Conservation (phyloP, 2,888 invertebrate genomes). For the Elysia crispata region DNA sequence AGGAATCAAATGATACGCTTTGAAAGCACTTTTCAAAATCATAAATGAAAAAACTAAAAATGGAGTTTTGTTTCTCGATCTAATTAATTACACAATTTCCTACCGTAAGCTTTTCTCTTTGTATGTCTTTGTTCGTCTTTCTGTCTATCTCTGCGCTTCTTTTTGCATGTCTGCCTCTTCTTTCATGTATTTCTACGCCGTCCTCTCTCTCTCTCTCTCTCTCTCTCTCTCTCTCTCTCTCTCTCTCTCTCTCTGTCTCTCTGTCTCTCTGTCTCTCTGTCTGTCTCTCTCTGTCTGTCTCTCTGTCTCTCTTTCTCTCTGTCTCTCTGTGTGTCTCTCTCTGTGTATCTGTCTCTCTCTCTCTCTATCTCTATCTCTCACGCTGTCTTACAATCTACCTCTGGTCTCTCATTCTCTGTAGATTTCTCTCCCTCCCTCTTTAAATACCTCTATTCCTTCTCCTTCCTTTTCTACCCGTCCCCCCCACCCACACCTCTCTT, state of each 20-base stretch:
- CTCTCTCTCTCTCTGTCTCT: no score
- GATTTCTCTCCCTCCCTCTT: no score
- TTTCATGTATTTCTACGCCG: not conserved
- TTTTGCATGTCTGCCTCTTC: not conserved
- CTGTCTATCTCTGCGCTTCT: not conserved
- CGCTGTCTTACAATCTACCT: no score
- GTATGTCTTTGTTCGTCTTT: not conserved
- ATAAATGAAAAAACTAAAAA: no score
- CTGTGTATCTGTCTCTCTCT: not conserved
- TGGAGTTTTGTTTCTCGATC: not conserved
- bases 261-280: no score
- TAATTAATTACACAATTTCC: not conserved
- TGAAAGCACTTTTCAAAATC: no score
- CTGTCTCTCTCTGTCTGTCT: no score
- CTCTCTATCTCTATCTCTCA: no score
- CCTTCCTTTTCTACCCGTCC: conserved; percentile 2
- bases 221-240: no score
- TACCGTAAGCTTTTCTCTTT: not conserved
- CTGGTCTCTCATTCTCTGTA: no score
- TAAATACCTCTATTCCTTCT: no score
- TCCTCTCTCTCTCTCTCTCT: not conserved
- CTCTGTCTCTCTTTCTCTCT: not conserved
- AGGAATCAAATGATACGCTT: no score
- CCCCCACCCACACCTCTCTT: not conserved
- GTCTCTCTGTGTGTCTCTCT: not conserved